A percentile compares a stretch with the other conserved stretches of the same genome.
Evolutionary conservation across 2,113 vertebrate genomes (phyloP).

Genomic region (Isichthys henryi): DNA sequence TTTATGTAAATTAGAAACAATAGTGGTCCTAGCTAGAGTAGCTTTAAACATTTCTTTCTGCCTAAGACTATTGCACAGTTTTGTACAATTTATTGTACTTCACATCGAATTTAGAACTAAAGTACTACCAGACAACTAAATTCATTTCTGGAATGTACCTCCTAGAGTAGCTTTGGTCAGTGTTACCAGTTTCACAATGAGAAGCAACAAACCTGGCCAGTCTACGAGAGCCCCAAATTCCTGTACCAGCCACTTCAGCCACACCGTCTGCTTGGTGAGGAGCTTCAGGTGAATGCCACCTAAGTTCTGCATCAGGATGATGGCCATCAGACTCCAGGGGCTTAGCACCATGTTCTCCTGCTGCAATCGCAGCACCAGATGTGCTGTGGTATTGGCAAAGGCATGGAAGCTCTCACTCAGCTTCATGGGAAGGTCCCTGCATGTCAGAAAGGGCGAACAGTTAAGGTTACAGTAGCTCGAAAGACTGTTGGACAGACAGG

Average conservation of each 20-base stretch:
- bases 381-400: slow-evolving; percentile 74
- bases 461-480: not conserved
- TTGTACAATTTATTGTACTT: not conserved
- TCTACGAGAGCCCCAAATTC: slow-evolving; percentile 69
- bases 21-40: too few relatives aligned
- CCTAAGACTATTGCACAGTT: not conserved
- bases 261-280: slow-evolving; percentile 70
- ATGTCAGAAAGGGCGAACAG: not conserved
- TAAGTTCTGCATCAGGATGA: slow-evolving; percentile 73
- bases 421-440: slow-evolving; percentile 77
- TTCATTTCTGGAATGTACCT: not conserved
- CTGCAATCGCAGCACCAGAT: slow-evolving; percentile 73
- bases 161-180: not conserved
- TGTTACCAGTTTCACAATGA: not conserved
- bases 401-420: slow-evolving; percentile 66
- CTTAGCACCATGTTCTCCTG: slow-evolving; percentile 74
- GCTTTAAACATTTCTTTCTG: not conserved
- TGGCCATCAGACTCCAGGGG: slow-evolving; percentile 73
- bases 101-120: not conserved
- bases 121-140: not conserved
- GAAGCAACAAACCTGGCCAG: slow-evolving; percentile 70
- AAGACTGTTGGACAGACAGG: not conserved
- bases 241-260: slow-evolving; percentile 73
- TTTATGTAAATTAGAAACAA: too few relatives aligned
- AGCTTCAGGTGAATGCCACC: slow-evolving; percentile 62